These are phyloP conservation scores for Cacoxenus indagator DNA, from an alignment of 2,888 invertebrate genomes.

Conservation along the genomic window DNA sequence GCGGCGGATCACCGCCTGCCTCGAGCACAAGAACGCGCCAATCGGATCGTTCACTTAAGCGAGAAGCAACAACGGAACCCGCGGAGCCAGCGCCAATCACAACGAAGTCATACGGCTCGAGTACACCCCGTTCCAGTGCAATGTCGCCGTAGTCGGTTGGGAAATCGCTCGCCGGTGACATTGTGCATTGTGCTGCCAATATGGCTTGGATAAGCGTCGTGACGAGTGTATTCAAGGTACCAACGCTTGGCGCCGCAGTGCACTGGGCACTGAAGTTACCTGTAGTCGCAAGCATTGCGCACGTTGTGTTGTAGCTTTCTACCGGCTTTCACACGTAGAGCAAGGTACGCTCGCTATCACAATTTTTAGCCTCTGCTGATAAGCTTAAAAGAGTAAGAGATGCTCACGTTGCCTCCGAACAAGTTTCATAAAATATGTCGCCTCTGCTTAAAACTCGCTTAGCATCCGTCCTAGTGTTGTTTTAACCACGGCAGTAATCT, in stretches of 20 bases:
- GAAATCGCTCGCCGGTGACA: slow-evolving; percentile 73
- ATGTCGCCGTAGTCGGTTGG: slow-evolving; percentile 72
- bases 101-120: slow-evolving; percentile 69
- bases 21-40: slow-evolving; percentile 72
- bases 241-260: slow-evolving; percentile 53
- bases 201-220: slow-evolving; percentile 74
- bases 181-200: slow-evolving; percentile 74
- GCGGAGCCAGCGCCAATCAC: slow-evolving; percentile 73
- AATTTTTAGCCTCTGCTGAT: no score
- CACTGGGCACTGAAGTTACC: slow-evolving; percentile 35
- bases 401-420: no score
- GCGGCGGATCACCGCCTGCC: slow-evolving; percentile 72
- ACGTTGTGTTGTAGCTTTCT: no score
- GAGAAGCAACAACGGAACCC: slow-evolving; percentile 72
- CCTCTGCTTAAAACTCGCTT: no score
- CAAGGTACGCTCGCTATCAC: no score
- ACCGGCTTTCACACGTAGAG: no score
- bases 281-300: not conserved
- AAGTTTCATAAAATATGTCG: no score
- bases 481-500: no score
- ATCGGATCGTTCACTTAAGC: slow-evolving; percentile 70
- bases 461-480: no score
- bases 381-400: no score
- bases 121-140: slow-evolving; percentile 55
- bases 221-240: slow-evolving; percentile 71